Evolutionary conservation across 2,888 invertebrate species (phyloP).

Genomic region (Dorcus parallelipipedus): DNA sequence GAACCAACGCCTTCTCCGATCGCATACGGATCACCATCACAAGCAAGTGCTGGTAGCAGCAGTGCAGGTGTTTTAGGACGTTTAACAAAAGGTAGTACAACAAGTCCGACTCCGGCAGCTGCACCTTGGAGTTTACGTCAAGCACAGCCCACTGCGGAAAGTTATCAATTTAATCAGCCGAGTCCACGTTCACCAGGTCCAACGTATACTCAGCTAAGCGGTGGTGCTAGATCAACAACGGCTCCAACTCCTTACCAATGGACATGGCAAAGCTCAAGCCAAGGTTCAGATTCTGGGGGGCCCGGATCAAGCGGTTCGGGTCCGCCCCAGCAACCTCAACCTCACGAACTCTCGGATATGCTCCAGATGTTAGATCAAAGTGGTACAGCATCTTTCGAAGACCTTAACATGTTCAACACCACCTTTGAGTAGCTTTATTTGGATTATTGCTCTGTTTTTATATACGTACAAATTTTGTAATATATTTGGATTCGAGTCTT

Average conservation of each 20-base stretch:
- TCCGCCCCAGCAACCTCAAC: conserved; percentile 66
- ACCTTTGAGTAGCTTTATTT: conserved; percentile 58
- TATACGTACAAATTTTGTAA: conserved; percentile 32
- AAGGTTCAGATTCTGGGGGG: conserved; percentile 49
- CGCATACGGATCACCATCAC: conserved; percentile 61
- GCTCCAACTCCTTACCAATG: conserved; percentile 44
- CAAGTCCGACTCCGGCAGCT: conserved; percentile 69
- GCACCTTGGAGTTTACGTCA: conserved; percentile 63
- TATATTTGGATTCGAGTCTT: conserved; percentile 22
- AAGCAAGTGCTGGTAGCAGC: conserved; percentile 60
- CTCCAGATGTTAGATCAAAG: conserved; percentile 87
- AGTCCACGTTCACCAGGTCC: conserved; percentile 86
- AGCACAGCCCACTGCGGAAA: conserved; percentile 63
- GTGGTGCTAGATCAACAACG: conserved; percentile 51
- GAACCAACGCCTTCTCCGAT: conserved; percentile 75
- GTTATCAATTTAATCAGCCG: conserved; percentile 62
- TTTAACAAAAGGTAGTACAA: conserved; percentile 65
- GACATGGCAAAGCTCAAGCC: conserved; percentile 47
- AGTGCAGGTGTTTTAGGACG: conserved; percentile 60
- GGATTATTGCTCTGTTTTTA: conserved; percentile 10
- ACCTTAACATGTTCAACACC: conserved; percentile 87
- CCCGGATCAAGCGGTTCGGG: conserved; percentile 52
- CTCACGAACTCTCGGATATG: conserved; percentile 87
- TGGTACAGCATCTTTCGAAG: conserved; percentile 80
- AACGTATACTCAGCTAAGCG: conserved; percentile 75